Base-by-base conservation (phyloP, 2,113 vertebrate genomes). In the Hypocryptadius cinnamomeus region DNA sequence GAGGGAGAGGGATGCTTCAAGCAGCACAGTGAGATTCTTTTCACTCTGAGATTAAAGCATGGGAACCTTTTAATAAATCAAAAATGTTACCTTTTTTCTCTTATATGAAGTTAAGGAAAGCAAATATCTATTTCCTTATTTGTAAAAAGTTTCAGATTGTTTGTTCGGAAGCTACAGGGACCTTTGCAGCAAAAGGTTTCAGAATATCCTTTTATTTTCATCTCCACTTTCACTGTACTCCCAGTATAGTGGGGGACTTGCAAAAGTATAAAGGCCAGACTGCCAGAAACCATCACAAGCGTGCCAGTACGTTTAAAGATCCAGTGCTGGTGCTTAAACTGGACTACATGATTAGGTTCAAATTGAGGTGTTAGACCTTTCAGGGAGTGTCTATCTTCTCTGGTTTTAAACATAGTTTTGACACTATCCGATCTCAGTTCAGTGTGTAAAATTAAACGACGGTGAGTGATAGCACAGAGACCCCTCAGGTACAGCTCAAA, bases 401-500 rank as follows among this genome's bases (percentile, higher is more conserved):
- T 0, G 0, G 8, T 45, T 95, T 57, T 33, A 68, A 70, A n/a
- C 6, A 12, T 9, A 30, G 33, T 66, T 81, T 53, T 47, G 27
- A 27, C 51, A 83, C 63, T 11, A 77, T 64, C 56, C 7, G 4
- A 31, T 70, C 85, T 33, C 76, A 54, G 27, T 9, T 42, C 19
- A 48, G 44, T 2, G 16, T 28, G 19, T 33, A 72, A 53, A 77
- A 53, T 40, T 56, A 61, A 70, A 54, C 7, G 6, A 44, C 13
- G 27, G 30, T 7, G 17, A 66, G 11, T 7, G n/a, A 19, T 5
- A 64, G n/a, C 37, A 33, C 35, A 81, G 42, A 64, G 18, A 25
- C 11, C 13, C 14, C 30, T 28, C 12, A 39, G 14, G n/a, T 35
- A 47, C 5, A 48, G 48, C 25, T 23, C 0, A 0, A 59, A 16